Evolutionary conservation across 2,888 invertebrate species (phyloP).

Genomic region (Drosophila barbarae): DNA sequence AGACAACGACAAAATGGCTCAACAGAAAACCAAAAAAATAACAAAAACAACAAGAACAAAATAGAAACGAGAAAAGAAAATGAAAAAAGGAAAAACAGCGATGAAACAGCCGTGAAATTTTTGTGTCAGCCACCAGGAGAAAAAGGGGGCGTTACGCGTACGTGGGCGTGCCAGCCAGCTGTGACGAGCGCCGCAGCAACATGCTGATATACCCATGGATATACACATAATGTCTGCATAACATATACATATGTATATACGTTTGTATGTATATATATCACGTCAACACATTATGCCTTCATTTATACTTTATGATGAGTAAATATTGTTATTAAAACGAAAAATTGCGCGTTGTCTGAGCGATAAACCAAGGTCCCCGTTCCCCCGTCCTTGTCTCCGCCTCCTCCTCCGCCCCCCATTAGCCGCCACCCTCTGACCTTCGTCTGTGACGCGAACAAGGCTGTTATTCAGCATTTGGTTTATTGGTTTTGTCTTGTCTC

Average conservation of each 20-base stretch:
- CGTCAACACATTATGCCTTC: conserved; percentile 58
- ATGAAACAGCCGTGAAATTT: conserved; percentile 45
- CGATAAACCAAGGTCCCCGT: conserved; percentile 36
- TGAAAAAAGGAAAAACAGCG: conserved; percentile 23
- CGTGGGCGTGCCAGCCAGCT: conserved; percentile 37
- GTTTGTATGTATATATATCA: conserved; percentile 2
- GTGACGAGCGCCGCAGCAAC: conserved; percentile 20
- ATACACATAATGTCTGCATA: conserved; percentile 18
- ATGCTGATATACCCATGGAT: conserved; percentile 11
- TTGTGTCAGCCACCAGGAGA: conserved; percentile 17
- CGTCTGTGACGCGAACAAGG: conserved; percentile 24
- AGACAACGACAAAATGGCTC: conserved; percentile 32
- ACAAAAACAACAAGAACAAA: background rate
- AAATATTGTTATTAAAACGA: conserved; percentile 60
- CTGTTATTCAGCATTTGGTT: conserved; percentile 47
- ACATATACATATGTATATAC: background rate
- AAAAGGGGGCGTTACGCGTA: conserved; percentile 11
- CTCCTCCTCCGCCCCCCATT: background rate
- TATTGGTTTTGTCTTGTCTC: conserved; percentile 46
- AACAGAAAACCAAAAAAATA: background rate
- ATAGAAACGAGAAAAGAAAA: background rate
- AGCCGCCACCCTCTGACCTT: conserved; percentile 18
- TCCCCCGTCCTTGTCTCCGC: too few relatives aligned
- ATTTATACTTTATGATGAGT: conserved; percentile 60
- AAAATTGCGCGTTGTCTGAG: conserved; percentile 46